Percentiles rank a stretch among this genome's conserved stretches.
These are phyloP conservation scores for Gobiocypris rarus DNA, from an alignment of 2,113 vertebrate genomes.

Conservation along the genomic window DNA sequence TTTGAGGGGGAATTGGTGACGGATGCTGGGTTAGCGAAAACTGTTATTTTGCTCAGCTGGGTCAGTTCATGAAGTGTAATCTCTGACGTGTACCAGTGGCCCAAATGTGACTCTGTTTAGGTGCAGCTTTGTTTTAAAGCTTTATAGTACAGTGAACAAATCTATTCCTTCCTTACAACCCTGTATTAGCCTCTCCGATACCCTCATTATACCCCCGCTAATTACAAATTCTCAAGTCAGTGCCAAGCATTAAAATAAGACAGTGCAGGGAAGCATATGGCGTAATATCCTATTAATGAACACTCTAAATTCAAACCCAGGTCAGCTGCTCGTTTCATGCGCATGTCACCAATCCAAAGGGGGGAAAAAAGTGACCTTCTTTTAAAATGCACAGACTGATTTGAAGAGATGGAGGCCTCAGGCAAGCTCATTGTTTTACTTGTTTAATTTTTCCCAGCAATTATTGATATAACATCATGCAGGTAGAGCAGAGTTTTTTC, in stretches of 20 bases:
- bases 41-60: conserved; percentile 8
- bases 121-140: conserved; percentile 32
- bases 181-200: conserved; percentile 91
- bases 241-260: conserved; percentile 94
- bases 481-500: conserved; percentile 65
- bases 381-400: conserved; percentile 83
- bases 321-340: conserved; percentile 94
- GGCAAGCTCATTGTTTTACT: conserved; percentile 80
- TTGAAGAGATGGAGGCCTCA: conserved; percentile 68
- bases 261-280: conserved; percentile 97
- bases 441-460: conserved; percentile 77
- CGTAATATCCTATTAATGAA: conserved; percentile 99
- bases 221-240: conserved; percentile 99
- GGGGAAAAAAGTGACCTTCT: conserved; percentile 79
- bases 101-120: background rate
- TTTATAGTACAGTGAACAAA: conserved; percentile 75
- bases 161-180: conserved; percentile 80
- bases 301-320: conserved; percentile 99
- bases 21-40: background rate
- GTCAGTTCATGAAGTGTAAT: background rate
- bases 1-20: conserved; percentile 68
- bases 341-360: conserved; percentile 87
- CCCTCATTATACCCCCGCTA: conserved; percentile 98
- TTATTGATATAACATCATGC: conserved; percentile 84
- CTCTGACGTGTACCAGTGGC: conserved; percentile 36